phyloP scores from a whole-genome alignment of 1,140 invertebrate species.

The Sarcophaga peregrina region DNA sequence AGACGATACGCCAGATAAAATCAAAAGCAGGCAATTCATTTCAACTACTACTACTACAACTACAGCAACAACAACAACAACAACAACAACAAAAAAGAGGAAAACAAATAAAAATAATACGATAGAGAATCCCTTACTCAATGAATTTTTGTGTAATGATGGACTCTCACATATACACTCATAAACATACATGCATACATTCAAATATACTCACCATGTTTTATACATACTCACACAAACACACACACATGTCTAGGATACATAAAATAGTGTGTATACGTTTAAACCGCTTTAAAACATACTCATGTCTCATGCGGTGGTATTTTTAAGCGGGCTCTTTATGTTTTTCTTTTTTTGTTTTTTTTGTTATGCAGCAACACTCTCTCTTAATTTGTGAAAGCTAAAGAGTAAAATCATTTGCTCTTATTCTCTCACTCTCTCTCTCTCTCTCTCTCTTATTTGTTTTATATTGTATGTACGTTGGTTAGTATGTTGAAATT shows the following conservation, averaged over 20 bases:
- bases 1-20: no score
- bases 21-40: no score
- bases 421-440: no score
- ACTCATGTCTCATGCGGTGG: neutral
- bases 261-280: conserved; percentile 12
- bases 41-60: neutral
- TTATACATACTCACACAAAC: neutral
- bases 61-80: neutral
- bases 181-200: neutral
- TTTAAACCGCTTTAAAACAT: neutral
- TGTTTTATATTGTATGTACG: no score
- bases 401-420: no score
- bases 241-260: conserved; percentile 1
- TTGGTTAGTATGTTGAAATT: no score
- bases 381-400: no score
- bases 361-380: neutral
- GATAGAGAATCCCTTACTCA: conserved; percentile 31
- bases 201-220: no score
- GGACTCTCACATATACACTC: neutral
- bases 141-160: conserved; percentile 32
- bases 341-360: neutral
- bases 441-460: no score
- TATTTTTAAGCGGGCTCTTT: neutral
- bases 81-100: neutral
- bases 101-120: neutral